Evolutionary conservation across 2,113 vertebrate genomes (phyloP).

Genomic region (Ageneiosus marmoratus): DNA sequence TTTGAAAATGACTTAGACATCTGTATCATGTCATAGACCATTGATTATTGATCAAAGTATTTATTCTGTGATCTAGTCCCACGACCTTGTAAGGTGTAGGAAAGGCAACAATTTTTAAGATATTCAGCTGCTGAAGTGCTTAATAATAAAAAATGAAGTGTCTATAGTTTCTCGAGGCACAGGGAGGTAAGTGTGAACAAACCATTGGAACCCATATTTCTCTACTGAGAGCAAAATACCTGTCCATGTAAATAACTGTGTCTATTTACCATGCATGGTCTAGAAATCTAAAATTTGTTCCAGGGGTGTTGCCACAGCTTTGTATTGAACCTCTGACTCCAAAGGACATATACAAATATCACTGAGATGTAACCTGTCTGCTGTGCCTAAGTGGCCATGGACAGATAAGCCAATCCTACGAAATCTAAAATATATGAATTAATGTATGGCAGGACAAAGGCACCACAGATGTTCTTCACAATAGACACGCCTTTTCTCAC

Average conservation of each 20-base stretch:
- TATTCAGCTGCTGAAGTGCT: not conserved
- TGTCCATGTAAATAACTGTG: no score
- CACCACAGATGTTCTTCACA: not conserved
- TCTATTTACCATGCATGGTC: not conserved
- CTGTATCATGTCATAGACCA: not conserved
- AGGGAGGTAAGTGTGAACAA: not conserved
- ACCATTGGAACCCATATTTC: not conserved
- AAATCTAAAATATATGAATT: conserved; percentile 6
- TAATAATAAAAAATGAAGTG: not conserved
- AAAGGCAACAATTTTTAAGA: not conserved
- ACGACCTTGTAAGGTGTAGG: not conserved
- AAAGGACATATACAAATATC: conserved; percentile 9
- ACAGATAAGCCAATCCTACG: not conserved
- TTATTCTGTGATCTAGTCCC: not conserved
- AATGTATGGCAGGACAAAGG: not conserved
- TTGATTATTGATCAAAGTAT: not conserved
- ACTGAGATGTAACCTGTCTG: not conserved
- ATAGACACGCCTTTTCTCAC: not conserved
- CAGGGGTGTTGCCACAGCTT: conserved; percentile 5
- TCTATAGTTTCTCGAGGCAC: not conserved
- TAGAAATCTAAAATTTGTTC: not conserved
- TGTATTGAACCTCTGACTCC: not conserved
- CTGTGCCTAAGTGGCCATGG: not conserved
- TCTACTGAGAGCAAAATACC: not conserved
- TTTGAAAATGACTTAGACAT: not conserved